These are phyloP conservation scores for Microctenopoma steveboyesi DNA, from an alignment of 2,797 vertebrate genomes.

Conservation along the genomic window DNA sequence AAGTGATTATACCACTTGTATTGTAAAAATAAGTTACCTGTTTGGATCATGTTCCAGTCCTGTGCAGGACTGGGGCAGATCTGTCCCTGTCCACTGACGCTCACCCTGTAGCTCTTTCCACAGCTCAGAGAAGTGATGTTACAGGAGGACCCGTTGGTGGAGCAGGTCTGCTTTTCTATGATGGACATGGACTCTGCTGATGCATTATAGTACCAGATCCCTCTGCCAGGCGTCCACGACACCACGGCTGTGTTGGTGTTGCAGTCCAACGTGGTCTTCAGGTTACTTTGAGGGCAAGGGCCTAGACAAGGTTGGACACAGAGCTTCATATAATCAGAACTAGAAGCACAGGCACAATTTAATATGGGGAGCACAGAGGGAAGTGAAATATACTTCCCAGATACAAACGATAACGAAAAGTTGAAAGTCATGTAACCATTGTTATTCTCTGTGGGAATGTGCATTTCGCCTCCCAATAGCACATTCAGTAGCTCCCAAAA, in stretches of 20 bases:
- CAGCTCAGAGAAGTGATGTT: slow-evolving; percentile 77
- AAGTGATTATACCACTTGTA: no score
- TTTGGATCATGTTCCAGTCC: slow-evolving; percentile 54
- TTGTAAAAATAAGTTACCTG: slow-evolving; percentile 68
- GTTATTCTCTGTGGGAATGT: no score
- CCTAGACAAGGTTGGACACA: slow-evolving; percentile 51
- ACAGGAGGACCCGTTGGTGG: slow-evolving; percentile 66
- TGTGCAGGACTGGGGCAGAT: slow-evolving; percentile 65
- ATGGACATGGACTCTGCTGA: slow-evolving; percentile 40
- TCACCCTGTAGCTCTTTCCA: slow-evolving; percentile 73
- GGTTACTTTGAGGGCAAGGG: slow-evolving; percentile 75
- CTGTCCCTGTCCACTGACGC: slow-evolving; percentile 70
- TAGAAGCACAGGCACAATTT: neutral
- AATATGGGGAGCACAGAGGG: no score
- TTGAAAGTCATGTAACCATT: no score
- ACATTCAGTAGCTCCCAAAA: no score
- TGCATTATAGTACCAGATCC: slow-evolving; percentile 74
- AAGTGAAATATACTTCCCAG: no score
- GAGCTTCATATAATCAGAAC: neutral
- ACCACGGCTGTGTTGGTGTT: slow-evolving; percentile 67
- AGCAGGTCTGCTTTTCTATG: slow-evolving; percentile 54
- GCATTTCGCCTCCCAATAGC: no score
- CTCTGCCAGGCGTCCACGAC: slow-evolving; percentile 78
- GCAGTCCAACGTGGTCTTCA: slow-evolving; percentile 68
- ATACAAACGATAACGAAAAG: no score